phyloP scores from a whole-genome alignment of 2,888 invertebrate genomes.

The Ecliptopera silaceata region DNA sequence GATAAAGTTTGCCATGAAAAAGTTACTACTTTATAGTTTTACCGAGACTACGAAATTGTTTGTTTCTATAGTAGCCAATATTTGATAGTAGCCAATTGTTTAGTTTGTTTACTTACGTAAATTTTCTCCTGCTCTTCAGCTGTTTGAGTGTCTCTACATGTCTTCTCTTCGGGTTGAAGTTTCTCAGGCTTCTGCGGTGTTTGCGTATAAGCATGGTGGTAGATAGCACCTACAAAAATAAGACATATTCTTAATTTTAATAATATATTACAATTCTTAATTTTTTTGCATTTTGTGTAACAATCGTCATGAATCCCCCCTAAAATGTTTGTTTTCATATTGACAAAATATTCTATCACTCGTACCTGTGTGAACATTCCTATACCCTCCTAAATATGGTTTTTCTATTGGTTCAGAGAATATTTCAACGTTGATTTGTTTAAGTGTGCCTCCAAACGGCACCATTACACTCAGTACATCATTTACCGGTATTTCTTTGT shows the following conservation, averaged over 20 bases:
- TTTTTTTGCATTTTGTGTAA: too few relatives aligned
- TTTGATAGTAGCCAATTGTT: background rate
- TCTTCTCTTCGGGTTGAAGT: conserved; percentile 76
- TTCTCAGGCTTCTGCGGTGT: conserved; percentile 86
- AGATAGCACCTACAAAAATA: conserved; percentile 80
- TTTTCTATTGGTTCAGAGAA: conserved; percentile 83
- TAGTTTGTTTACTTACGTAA: conserved; percentile 59
- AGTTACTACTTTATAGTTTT: too few relatives aligned
- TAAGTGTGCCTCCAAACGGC: conserved; percentile 63
- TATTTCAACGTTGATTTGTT: conserved; percentile 76
- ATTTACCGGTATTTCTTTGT: conserved; percentile 68
- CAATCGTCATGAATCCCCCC: too few relatives aligned
- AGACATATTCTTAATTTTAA: too few relatives aligned
- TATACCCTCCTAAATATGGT: conserved; percentile 92
- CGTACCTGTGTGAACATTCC: conserved; percentile 86
- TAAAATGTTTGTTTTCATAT: too few relatives aligned
- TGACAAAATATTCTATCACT: too few relatives aligned
- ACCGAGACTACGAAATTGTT: too few relatives aligned
- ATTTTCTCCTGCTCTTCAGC: conserved; percentile 77
- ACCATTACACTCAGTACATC: conserved; percentile 75
- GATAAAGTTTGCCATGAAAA: too few relatives aligned
- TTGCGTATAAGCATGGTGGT: conserved; percentile 92
- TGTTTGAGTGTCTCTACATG: conserved; percentile 87
- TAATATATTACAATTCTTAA: too few relatives aligned
- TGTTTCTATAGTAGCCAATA: background rate